phyloP scores from a whole-genome alignment of 2,888 invertebrate species.

The Brassicogethes aeneus region DNA sequence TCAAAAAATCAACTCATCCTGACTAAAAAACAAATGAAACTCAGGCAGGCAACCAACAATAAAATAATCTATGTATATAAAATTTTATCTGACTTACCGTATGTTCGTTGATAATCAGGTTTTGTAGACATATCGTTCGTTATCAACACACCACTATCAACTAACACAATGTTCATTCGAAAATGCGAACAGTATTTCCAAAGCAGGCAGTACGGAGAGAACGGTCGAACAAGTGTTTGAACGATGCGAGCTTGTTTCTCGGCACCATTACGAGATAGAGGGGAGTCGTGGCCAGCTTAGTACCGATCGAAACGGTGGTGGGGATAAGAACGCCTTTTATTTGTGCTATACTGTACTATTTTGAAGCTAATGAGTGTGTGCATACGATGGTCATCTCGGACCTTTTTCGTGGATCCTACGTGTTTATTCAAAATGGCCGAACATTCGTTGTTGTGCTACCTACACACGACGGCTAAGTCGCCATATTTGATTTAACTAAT shows the following conservation, averaged over 20 bases:
- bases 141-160: conserved; percentile 34
- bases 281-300: background rate
- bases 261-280: background rate
- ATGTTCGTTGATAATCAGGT: conserved; percentile 38
- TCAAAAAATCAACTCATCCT: background rate
- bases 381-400: too few species aligned
- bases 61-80: conserved; percentile 37
- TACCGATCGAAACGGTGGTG: conserved; percentile 14
- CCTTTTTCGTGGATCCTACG: too few species aligned
- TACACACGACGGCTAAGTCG: too few species aligned
- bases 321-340: conserved; percentile 30
- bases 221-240: conserved; percentile 7
- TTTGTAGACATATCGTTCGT: conserved; percentile 37
- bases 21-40: background rate
- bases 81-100: conserved; percentile 39
- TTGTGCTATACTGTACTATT: conserved; percentile 13
- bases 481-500: too few species aligned
- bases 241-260: conserved; percentile 12
- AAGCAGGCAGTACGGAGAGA: background rate
- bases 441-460: too few species aligned
- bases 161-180: conserved; percentile 6
- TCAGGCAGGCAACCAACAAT: conserved; percentile 22
- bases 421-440: too few species aligned
- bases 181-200: background rate
- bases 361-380: too few species aligned